Evolutionary conservation across 2,797 vertebrate genomes (phyloP), one percentile per base, ranked within the genome.

Genomic region (Discoglossus pictus): DNA sequence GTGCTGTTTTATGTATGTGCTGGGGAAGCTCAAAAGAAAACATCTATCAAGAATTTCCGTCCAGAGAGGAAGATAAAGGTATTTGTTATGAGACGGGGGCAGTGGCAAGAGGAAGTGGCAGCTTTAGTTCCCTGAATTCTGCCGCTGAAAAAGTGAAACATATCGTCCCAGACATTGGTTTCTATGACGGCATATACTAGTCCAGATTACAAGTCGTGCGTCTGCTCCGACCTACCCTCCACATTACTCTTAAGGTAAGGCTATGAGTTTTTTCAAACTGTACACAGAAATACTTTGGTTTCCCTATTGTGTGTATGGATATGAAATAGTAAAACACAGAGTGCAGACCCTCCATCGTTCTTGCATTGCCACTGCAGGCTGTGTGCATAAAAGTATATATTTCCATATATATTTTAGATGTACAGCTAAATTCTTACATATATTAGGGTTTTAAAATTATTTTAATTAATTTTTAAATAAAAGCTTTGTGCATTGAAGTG

Each of bases 21-120:
- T 81, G 75, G 73, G 79, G 73, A 80, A 87, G 72, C 61, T 55
- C 65, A 79, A 65, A 67, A 84, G 89, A 20, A 95, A 91, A 87
- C 86, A 77, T 81, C 82, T 76, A 82, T 85, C 83, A 86, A 80
- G 74, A 81, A 83, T 91, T 94, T 94, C 91, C 87, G 77, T 74
- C 81, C 68, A 70, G 76, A 85, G 79, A 84, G 86, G 84, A 93
- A 90, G 81, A 78, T 79, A 39, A 1, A 84, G 84, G 87, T 79
- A 84, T 81, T 87, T 86, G 73, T 82, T 76, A 80, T 75, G 78
- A 86, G 77, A 79, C 74, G 80, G 80, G 75, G 77, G 76, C 78
- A 72, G 74, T 79, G 79, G 79, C 77, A 80, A 79, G 36, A 84
- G 80, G 79, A 86, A 83, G 58, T 38, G 74, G 74, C 60, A 68